Evolutionary conservation across 1,140 invertebrate genomes (phyloP).

Genomic region (Philotrypesis tridentata): DNA sequence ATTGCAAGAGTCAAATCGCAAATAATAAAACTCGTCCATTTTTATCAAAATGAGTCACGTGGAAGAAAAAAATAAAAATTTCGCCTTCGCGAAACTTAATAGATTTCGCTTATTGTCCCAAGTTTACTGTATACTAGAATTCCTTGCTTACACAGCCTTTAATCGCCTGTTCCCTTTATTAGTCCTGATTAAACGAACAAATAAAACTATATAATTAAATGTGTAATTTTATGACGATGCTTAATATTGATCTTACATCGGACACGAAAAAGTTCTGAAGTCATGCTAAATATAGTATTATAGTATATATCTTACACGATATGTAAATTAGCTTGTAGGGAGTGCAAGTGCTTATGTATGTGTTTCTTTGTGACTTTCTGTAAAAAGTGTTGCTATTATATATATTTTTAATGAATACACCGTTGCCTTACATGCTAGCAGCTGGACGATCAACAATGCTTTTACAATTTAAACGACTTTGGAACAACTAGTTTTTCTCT

Average conservation of each 20-base stretch:
- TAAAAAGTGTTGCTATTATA: neutral
- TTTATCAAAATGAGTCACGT: neutral
- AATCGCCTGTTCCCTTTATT: neutral
- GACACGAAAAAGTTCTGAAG: slow-evolving; percentile 13
- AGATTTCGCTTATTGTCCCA: slow-evolving; percentile 10
- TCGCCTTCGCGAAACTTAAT: neutral
- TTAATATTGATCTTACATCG: neutral
- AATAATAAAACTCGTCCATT: neutral
- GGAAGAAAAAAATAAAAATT: neutral
- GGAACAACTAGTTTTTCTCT: neutral
- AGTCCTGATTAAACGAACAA: slow-evolving; percentile 22
- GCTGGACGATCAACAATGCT: neutral
- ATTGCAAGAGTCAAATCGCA: neutral
- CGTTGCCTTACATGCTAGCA: neutral
- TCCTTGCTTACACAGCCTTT: slow-evolving; percentile 6
- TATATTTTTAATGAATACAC: neutral
- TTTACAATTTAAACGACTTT: neutral
- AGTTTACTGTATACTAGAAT: slow-evolving; percentile 3
- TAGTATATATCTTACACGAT: slow-evolving; percentile 1
- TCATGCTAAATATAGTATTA: slow-evolving; percentile 18
- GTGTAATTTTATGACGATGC: neutral
- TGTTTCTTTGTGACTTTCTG: slow-evolving; percentile 18
- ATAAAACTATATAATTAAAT: slow-evolving; percentile 25
- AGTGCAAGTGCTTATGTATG: slow-evolving; percentile 3
- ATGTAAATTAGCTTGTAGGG: slow-evolving; percentile 10